Percentiles rank a stretch among this genome's conserved stretches.
Evolutionary conservation across 2,113 vertebrate species (phyloP).

Genomic region (Pterocles orientalis): DNA sequence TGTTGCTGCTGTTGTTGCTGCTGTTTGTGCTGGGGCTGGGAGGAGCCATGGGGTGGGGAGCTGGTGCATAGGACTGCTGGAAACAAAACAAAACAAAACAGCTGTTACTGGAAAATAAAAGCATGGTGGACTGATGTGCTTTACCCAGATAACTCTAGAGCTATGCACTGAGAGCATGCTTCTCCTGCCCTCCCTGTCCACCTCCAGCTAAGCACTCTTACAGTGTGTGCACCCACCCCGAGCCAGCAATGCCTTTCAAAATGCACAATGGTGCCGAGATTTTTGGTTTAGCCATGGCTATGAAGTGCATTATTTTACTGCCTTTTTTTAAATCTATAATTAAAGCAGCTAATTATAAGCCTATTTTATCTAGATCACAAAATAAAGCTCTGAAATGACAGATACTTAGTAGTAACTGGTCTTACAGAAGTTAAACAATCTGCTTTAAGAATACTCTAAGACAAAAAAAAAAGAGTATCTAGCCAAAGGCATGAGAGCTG

Average conservation of each 20-base stretch:
- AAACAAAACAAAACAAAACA: constrained; percentile 65
- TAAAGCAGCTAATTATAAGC: background rate
- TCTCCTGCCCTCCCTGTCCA: background rate
- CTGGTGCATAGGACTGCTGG: constrained; percentile 98
- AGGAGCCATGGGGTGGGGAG: constrained; percentile 97
- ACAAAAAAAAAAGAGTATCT: background rate
- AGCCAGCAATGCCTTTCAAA: background rate
- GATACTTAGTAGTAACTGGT: background rate
- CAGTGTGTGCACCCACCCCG: accelerated
- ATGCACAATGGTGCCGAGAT: accelerated
- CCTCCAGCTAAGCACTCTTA: too few relatives aligned
- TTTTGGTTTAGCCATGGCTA: background rate
- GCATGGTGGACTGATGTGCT: background rate
- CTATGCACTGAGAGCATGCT: accelerated
- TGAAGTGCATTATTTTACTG: background rate
- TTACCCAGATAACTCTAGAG: background rate
- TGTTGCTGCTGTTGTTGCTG: constrained; percentile 90
- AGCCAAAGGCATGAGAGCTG: background rate
- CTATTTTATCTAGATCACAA: background rate
- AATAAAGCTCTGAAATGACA: background rate
- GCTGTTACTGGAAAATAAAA: constrained; percentile 54
- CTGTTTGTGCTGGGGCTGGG: constrained; percentile 98
- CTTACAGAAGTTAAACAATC: background rate
- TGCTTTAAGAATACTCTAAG: background rate
- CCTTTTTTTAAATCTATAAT: background rate